phyloP scores from a whole-genome alignment of 1,140 invertebrate genomes.

The Eulimnadia texana region DNA sequence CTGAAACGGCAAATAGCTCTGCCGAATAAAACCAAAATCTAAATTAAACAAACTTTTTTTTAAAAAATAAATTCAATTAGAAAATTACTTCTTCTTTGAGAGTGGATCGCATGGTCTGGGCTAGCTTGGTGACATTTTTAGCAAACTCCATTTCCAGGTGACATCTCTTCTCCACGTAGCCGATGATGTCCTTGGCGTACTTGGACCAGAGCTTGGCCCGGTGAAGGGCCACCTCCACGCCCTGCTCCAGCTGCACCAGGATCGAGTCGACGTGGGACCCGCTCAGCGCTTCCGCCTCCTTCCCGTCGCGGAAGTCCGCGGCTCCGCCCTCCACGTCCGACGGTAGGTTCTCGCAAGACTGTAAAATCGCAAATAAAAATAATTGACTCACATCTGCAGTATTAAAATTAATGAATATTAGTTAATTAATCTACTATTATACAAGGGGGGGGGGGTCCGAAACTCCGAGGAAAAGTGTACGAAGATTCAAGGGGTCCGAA shows the following conservation, averaged over 20 bases:
- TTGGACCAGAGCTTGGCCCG: slow-evolving; percentile 41
- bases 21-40: slow-evolving; percentile 14
- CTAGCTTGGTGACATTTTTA: slow-evolving; percentile 35
- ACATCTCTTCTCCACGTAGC: slow-evolving; percentile 37
- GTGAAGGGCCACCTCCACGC: slow-evolving; percentile 36
- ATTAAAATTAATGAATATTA: too few species aligned
- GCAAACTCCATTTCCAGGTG: slow-evolving; percentile 37
- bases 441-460: too few species aligned
- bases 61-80: neutral
- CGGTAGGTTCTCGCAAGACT: slow-evolving; percentile 29
- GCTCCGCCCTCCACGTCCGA: slow-evolving; percentile 20
- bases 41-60: neutral
- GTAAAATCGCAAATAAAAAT: slow-evolving; percentile 4
- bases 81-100: slow-evolving; percentile 37
- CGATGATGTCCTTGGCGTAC: slow-evolving; percentile 38
- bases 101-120: slow-evolving; percentile 31
- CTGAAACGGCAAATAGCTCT: slow-evolving; percentile 40
- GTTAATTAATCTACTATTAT: too few species aligned
- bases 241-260: slow-evolving; percentile 31
- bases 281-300: slow-evolving; percentile 17
- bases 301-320: slow-evolving; percentile 4
- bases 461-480: too few species aligned
- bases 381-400: too few species aligned
- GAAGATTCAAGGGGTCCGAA: too few species aligned
- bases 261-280: slow-evolving; percentile 21